phyloP scores from a whole-genome alignment of 2,797 vertebrate species.

The Cuniculus paca region DNA sequence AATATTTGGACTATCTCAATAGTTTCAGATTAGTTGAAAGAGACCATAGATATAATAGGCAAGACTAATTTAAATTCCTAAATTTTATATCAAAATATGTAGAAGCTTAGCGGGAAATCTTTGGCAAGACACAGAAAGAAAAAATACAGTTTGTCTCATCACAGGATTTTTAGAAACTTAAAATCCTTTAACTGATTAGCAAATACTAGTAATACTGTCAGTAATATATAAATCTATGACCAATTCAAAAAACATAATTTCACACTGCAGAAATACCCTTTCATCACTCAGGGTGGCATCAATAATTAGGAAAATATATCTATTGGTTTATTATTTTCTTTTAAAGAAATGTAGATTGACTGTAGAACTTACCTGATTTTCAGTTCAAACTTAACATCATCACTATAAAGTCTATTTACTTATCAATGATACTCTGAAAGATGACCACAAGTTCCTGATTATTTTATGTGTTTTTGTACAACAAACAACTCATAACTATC shows the following conservation, averaged over 20 bases:
- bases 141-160: not conserved
- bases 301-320: not conserved
- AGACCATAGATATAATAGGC: conserved; percentile 10
- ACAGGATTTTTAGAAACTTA: not conserved
- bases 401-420: not conserved
- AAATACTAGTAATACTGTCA: not conserved
- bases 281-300: not conserved
- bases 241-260: not conserved
- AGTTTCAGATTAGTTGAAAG: conserved; percentile 59
- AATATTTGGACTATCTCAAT: conserved; percentile 51
- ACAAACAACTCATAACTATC: not conserved
- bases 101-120: conserved; percentile 28
- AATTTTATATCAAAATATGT: conserved; percentile 59
- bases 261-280: not conserved
- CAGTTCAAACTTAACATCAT: not conserved
- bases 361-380: not conserved
- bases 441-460: not conserved
- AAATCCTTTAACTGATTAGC: not conserved
- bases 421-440: not conserved
- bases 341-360: not conserved
- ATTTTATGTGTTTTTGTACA: not conserved
- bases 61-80: conserved; percentile 45
- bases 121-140: not conserved
- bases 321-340: not conserved
- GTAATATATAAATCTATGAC: not conserved